Conservation (phyloP, 1,140 invertebrate species). For the Platyscapa corneri region DNA sequence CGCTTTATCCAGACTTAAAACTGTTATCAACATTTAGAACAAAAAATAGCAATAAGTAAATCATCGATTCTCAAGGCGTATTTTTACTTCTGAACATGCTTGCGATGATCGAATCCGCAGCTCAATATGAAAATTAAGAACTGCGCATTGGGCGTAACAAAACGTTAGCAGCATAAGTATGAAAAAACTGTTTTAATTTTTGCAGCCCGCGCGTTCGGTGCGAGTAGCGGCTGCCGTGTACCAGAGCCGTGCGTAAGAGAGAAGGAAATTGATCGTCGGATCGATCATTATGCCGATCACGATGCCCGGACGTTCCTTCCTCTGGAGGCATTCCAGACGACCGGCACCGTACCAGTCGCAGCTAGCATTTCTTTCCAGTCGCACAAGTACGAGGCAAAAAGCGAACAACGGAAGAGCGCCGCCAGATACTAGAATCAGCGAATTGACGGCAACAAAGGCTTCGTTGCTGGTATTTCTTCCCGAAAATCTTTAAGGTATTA, state of each 20-base stretch:
- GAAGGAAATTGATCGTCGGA: slow-evolving; percentile 67
- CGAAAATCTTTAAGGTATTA: background rate
- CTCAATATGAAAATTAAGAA: background rate
- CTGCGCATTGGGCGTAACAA: background rate
- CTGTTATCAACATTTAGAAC: too few relatives aligned
- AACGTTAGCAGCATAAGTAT: background rate
- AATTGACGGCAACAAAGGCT: too few relatives aligned
- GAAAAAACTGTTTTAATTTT: slow-evolving; percentile 25
- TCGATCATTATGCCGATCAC: slow-evolving; percentile 70
- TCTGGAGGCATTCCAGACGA: slow-evolving; percentile 66
- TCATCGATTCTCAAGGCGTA: too few relatives aligned
- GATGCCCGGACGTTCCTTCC: slow-evolving; percentile 70
- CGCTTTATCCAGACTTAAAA: too few relatives aligned
- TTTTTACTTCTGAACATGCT: too few relatives aligned
- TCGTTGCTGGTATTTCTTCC: background rate
- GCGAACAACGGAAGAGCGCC: background rate
- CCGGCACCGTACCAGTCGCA: slow-evolving; percentile 57
- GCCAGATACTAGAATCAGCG: too few relatives aligned
- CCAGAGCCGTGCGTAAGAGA: slow-evolving; percentile 36
- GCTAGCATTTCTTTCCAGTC: slow-evolving; percentile 67
- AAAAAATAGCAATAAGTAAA: too few relatives aligned
- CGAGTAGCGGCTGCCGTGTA: background rate
- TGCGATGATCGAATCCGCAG: too few relatives aligned
- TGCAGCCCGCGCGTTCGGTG: background rate
- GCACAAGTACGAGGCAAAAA: slow-evolving; percentile 57